Evolutionary conservation across 2,113 vertebrate genomes (phyloP).

Genomic region (Microtus richardsoni): DNA sequence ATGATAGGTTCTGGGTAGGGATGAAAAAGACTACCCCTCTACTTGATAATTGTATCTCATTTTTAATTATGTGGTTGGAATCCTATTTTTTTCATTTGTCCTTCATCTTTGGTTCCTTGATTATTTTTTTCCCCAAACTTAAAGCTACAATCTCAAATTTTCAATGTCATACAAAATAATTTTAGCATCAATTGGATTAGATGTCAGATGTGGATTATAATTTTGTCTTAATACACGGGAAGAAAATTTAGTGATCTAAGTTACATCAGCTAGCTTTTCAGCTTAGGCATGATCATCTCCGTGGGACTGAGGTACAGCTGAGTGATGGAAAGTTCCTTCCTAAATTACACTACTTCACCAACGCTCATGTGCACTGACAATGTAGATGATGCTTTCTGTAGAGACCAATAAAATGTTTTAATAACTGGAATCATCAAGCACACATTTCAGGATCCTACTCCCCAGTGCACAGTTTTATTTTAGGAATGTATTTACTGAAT

Average conservation of each 20-base stretch:
- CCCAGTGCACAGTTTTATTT: conserved; percentile 17
- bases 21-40: conserved; percentile 9
- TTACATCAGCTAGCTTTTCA: conserved; percentile 76
- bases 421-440: conserved; percentile 42
- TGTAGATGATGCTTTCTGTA: not conserved
- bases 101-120: conserved; percentile 82
- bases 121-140: conserved; percentile 83
- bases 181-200: conserved; percentile 75
- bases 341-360: conserved; percentile 17
- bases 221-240: conserved; percentile 82
- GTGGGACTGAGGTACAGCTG: conserved; percentile 65
- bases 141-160: conserved; percentile 82
- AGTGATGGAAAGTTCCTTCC: not conserved
- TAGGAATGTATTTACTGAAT: conserved; percentile 48
- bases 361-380: not conserved
- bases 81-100: conserved; percentile 72
- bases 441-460: conserved; percentile 40
- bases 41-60: conserved; percentile 72
- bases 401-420: conserved; percentile 68
- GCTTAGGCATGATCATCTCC: conserved; percentile 44
- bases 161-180: conserved; percentile 81
- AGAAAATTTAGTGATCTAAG: conserved; percentile 83
- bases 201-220: conserved; percentile 83
- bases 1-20: not conserved
- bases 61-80: conserved; percentile 80